Conservation (phyloP, 53 echinoderm and acorn worm genomes). For the Patiria pectinifera region DNA sequence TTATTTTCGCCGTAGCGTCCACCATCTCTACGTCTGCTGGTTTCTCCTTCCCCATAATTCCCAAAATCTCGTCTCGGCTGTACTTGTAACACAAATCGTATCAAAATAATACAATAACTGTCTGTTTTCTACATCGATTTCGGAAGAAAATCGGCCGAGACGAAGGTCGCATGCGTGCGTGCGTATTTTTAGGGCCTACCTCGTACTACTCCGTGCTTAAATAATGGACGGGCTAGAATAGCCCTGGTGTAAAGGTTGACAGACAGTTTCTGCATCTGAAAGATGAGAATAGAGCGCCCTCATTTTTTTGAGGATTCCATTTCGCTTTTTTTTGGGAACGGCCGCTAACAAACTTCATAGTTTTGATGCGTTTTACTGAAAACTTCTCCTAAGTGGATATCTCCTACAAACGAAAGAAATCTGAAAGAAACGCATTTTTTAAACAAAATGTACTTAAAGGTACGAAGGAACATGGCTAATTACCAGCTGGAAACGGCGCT, state of each 20-base stretch:
- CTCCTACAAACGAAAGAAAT: too few species aligned
- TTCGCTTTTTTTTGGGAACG: too few species aligned
- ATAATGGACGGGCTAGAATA: not conserved
- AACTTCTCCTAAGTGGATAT: too few species aligned
- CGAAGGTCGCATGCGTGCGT: constrained; percentile 27
- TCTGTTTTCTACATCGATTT: constrained; percentile 12
- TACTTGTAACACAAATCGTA: not conserved
- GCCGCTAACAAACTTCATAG: too few species aligned
- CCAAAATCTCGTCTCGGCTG: not conserved
- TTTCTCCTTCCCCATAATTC: constrained; percentile 52
- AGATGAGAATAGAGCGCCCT: too few species aligned
- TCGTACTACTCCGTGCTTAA: constrained; percentile 1
- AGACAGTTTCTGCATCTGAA: too few species aligned
- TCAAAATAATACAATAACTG: constrained; percentile 3
- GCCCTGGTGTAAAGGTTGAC: constrained; percentile 31
- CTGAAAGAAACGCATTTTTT: too few species aligned
- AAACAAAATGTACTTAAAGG: too few species aligned
- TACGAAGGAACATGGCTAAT: too few species aligned
- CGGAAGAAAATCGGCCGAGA: not conserved
- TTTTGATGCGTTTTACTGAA: too few species aligned
- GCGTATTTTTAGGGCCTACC: not conserved
- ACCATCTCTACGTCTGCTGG: constrained; percentile 88
- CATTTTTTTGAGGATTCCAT: too few species aligned
- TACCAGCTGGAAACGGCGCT: too few species aligned
- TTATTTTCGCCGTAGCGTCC: constrained; percentile 50